Conservation (phyloP, 2,797 vertebrate species). For the Melopsittacus undulatus region DNA sequence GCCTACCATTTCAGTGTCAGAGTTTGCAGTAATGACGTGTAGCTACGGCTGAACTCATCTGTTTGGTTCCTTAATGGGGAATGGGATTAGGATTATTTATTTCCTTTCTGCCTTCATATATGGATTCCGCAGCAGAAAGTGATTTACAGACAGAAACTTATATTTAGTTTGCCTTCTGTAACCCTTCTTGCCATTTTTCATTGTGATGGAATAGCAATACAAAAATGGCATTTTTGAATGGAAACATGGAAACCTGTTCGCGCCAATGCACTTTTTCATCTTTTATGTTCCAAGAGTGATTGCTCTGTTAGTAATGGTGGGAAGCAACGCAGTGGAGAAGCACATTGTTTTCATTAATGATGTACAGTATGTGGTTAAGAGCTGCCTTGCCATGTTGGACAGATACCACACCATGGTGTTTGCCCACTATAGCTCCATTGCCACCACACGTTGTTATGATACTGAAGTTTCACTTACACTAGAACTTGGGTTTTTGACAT, state of each 20-base stretch:
- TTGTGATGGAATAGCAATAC: background rate
- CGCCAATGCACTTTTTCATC: background rate
- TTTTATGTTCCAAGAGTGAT: background rate
- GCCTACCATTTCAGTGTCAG: background rate
- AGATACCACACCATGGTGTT: accelerated
- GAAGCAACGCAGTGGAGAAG: background rate
- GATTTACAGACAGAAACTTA: background rate
- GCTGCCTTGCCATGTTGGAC: background rate
- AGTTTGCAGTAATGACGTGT: background rate
- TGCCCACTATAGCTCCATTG: background rate
- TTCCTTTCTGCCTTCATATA: background rate
- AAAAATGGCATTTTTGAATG: background rate
- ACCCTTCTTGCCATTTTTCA: background rate
- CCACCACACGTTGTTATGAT: background rate
- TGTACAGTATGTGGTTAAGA: background rate
- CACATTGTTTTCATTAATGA: background rate
- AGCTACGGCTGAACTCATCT: background rate
- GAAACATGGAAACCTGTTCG: background rate
- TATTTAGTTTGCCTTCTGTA: background rate
- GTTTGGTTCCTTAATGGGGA: background rate
- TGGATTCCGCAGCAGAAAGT: background rate
- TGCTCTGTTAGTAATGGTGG: background rate
- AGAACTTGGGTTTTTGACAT: background rate
- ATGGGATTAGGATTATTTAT: background rate
- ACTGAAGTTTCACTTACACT: background rate